Percentiles rank a stretch among this genome's conserved stretches.
These are phyloP conservation scores for Brienomyrus brachyistius DNA, from an alignment of 2,113 vertebrate species.

Conservation along the genomic window DNA sequence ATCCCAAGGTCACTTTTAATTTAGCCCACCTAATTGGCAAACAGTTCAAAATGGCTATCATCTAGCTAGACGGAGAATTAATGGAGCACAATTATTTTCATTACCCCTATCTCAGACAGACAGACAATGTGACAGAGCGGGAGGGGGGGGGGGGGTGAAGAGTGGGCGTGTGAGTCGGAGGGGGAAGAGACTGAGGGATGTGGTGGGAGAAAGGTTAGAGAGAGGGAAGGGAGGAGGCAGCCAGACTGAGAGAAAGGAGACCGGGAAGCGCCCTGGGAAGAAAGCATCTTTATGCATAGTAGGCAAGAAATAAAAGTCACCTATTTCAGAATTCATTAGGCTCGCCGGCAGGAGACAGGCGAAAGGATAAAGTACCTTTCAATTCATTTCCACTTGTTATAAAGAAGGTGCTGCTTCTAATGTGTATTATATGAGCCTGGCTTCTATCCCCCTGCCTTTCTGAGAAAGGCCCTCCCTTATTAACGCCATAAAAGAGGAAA, in stretches of 20 bases:
- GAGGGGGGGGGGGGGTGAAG: background rate
- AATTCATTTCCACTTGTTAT: conserved; percentile 55
- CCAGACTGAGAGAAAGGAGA: conserved; percentile 16
- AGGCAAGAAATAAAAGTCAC: conserved; percentile 64
- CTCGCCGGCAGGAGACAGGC: conserved; percentile 46
- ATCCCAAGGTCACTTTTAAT: conserved; percentile 98
- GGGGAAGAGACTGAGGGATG: background rate
- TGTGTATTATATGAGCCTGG: conserved; percentile 61
- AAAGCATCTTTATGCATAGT: conserved; percentile 59
- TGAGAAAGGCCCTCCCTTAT: conserved; percentile 57
- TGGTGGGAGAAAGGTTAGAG: conserved; percentile 4
- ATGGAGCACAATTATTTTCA: conserved; percentile 98
- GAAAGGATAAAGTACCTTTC: conserved; percentile 54
- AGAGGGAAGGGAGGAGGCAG: background rate
- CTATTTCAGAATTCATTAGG: conserved; percentile 65
- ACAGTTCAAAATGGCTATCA: conserved; percentile 97
- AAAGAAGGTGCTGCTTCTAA: conserved; percentile 61
- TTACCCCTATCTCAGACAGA: conserved; percentile 82
- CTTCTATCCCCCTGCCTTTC: conserved; percentile 50
- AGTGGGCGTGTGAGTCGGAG: background rate
- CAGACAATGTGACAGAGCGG: conserved; percentile 66
- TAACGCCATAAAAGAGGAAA: conserved; percentile 63
- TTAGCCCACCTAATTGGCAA: conserved; percentile 98
- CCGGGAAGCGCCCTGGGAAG: conserved; percentile 17
- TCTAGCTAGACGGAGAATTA: conserved; percentile 89